Evolutionary conservation across 2,113 vertebrate genomes (phyloP), one percentile per base, ranked within the genome.

Genomic region (Catharus fuscescens): DNA sequence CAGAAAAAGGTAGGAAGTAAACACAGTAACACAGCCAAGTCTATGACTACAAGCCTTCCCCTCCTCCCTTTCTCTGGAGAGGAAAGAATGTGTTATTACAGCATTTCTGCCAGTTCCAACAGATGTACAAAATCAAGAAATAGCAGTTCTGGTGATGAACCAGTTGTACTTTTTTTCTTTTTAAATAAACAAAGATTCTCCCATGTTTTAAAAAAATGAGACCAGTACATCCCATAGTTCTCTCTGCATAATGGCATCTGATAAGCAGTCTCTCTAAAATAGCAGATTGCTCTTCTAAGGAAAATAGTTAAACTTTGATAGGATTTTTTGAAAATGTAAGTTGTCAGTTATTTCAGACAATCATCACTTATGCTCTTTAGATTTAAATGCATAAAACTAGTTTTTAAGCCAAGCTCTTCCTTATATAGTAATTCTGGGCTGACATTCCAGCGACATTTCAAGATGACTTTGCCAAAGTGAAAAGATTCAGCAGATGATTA

Each of bases 91-190:
- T 0, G 6, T 64, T 64, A 91, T 71, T 82, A 56, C 66, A 92
- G 65, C 50, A 66, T 64, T 88, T 86, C 19, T 92, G 94, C 90
- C 94, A 96, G 94, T 64, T 94, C 42, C 85, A 92, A 80, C 94
- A 96, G 93, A 92, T 95, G 91, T 67, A 93, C 61, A 52, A 92
- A 72, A 89, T 76, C 86, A 94, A 96, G 91, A 94, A 94, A 86
- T 31, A 72, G 61, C 65, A 95, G 72, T 47, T 88, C 65, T 88
- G 54, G 72, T 84, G 67, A 72, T 34, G 82, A 86, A 95, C n/a
- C 18, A 70, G 62, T 73, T 78, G 54, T 66, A 52, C 61, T 82
- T 84, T 66, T 77, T 57, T 91, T 74, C 34, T 53, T n/a, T 67
- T 74, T 29, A 52, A 82, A 79, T 18, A 96, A 95, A 92, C 66